phyloP scores from a whole-genome alignment of 92 coral and sea anemone species.

The Siderastrea siderea region DNA sequence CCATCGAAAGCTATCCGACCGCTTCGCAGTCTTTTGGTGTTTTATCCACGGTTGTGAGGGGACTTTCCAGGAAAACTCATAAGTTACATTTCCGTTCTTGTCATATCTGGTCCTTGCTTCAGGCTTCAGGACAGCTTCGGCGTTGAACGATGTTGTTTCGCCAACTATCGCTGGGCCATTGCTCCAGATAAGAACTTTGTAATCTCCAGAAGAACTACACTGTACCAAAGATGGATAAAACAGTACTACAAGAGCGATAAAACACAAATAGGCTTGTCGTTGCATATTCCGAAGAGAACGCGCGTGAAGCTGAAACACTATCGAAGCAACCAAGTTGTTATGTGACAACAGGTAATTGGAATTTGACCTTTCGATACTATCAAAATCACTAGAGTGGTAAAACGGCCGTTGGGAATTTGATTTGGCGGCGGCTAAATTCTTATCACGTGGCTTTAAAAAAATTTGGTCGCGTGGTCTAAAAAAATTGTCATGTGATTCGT shows the following conservation, averaged over 20 bases:
- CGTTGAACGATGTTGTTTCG: slow-evolving; percentile 58
- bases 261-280: not conserved
- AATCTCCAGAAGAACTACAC: slow-evolving; percentile 15
- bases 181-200: slow-evolving; percentile 42
- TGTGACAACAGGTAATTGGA: too few species aligned
- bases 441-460: too few species aligned
- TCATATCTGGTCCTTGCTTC: not conserved
- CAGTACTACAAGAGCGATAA: not conserved
- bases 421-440: too few species aligned
- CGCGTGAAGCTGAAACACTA: too few species aligned
- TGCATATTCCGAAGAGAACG: not conserved
- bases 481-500: too few species aligned
- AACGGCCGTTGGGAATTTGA: too few species aligned
- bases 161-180: slow-evolving; percentile 60
- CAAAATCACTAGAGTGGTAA: too few species aligned
- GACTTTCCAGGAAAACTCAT: slow-evolving; percentile 32
- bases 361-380: not conserved
- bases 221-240: slow-evolving; percentile 7
- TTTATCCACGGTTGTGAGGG: slow-evolving; percentile 13
- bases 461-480: too few species aligned
- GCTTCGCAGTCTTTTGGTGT: not conserved
- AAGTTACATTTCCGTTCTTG: not conserved
- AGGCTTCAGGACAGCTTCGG: slow-evolving; percentile 32
- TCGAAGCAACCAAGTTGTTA: too few species aligned
- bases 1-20: slow-evolving; percentile 22